A percentile compares a stretch with the other conserved stretches of the same genome.
These are phyloP conservation scores for Pelochelys cantorii DNA, from an alignment of 2,797 vertebrate species.

Conservation along the genomic window DNA sequence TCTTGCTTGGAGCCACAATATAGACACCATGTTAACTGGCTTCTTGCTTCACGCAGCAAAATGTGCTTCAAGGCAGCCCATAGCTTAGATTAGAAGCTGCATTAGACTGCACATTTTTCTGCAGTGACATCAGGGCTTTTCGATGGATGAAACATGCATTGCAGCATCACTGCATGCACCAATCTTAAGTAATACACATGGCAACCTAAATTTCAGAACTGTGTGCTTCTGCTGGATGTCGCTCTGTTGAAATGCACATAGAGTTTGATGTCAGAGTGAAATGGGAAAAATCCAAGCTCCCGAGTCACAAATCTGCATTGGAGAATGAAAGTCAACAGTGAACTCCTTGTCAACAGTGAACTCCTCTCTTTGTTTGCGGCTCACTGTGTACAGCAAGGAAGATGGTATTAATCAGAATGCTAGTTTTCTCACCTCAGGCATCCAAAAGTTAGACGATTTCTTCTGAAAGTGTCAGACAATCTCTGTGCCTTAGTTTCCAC, in stretches of 20 bases:
- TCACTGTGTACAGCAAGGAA: not conserved
- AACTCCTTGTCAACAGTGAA: not conserved
- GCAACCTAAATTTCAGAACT: not conserved
- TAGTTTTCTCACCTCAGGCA: not conserved
- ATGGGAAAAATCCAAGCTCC: not conserved
- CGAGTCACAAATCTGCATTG: not conserved
- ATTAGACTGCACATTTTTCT: not conserved
- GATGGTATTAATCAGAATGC: not conserved
- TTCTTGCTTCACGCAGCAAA: not conserved
- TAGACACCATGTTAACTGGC: not conserved
- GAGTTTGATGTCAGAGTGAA: not conserved
- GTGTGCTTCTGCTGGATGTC: not conserved
- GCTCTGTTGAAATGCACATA: not conserved
- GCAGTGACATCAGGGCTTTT: not conserved
- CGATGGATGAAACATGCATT: not conserved
- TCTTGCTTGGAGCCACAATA: slow-evolving; percentile 11
- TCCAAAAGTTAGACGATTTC: too few relatives aligned
- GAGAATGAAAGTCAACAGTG: not conserved
- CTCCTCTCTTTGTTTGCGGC: not conserved
- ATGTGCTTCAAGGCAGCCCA: not conserved
- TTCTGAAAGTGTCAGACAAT: too few relatives aligned
- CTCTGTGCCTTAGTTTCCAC: too few relatives aligned
- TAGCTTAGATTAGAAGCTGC: not conserved
- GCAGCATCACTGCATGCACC: not conserved
- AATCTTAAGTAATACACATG: not conserved